Conservation (phyloP, 2,113 vertebrate species). For the Sorex fumeus region DNA sequence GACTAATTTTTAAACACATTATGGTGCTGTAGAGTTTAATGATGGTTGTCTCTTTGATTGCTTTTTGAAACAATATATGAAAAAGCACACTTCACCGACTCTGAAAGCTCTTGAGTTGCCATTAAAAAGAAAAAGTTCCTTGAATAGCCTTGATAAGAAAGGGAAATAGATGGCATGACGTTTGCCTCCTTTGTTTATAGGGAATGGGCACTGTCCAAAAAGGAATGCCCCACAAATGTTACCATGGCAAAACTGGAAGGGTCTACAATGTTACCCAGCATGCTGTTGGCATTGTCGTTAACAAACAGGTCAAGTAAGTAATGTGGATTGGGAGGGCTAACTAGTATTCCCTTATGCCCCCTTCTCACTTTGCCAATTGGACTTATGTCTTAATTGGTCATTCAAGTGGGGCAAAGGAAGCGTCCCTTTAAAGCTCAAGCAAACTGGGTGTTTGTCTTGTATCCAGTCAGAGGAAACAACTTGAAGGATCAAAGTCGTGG, state of each 20-base stretch:
- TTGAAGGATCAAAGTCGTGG: neutral
- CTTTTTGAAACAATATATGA: constrained; percentile 86
- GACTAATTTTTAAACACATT: neutral
- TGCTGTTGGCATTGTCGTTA: constrained; percentile 98
- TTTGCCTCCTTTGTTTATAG: constrained; percentile 84
- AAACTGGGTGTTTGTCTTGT: constrained; percentile 90
- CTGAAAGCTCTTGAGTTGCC: constrained; percentile 87
- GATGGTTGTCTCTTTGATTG: constrained; percentile 90
- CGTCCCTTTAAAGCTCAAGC: constrained; percentile 92
- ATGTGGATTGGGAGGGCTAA: neutral
- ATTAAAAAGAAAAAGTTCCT: constrained; percentile 33
- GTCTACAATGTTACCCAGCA: constrained; percentile 99
- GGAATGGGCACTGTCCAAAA: constrained; percentile 99
- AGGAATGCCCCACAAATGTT: constrained; percentile 99
- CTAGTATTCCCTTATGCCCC: constrained; percentile 82
- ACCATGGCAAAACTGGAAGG: constrained; percentile 98
- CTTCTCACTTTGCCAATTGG: constrained; percentile 97
- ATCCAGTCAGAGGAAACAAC: constrained; percentile 93
- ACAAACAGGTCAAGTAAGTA: constrained; percentile 99
- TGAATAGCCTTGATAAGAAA: neutral
- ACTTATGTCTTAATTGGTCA: constrained; percentile 94
- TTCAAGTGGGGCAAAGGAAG: constrained; percentile 95
- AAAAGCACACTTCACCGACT: constrained; percentile 88
- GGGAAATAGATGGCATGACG: neutral
- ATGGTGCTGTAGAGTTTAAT: constrained; percentile 85